phyloP scores from a whole-genome alignment of 2,888 invertebrate genomes.

The Lithosia quadra region DNA sequence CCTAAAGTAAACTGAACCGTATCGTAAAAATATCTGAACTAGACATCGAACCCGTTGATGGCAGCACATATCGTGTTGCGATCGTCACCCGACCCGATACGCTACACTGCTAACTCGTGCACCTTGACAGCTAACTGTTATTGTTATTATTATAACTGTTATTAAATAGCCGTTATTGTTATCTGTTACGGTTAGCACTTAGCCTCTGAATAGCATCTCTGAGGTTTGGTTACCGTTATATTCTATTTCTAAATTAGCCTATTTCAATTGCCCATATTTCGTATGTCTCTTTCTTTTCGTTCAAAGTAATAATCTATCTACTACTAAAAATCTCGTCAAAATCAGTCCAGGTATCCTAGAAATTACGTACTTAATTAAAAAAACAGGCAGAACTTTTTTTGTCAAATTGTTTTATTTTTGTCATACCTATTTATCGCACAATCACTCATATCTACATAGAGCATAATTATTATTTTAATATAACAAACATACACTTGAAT shows the following conservation, averaged over 20 bases:
- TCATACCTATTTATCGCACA: too few relatives aligned
- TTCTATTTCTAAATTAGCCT: not conserved
- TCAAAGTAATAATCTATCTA: too few relatives aligned
- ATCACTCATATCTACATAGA: too few relatives aligned
- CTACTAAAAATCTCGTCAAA: too few relatives aligned
- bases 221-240: not conserved
- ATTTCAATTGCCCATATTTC: too few relatives aligned
- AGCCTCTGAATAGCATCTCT: conserved; percentile 5
- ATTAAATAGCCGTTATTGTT: conserved; percentile 18
- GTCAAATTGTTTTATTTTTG: too few relatives aligned
- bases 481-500: too few relatives aligned
- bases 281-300: too few relatives aligned
- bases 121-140: conserved; percentile 14
- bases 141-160: conserved; percentile 13
- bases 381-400: too few relatives aligned
- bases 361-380: too few relatives aligned
- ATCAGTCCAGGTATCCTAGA: too few relatives aligned
- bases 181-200: conserved; percentile 16
- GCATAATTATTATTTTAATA: too few relatives aligned
- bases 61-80: conserved; percentile 1
- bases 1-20: not conserved
- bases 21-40: conserved; percentile 1
- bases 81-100: conserved; percentile 12
- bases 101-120: conserved; percentile 14
- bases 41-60: conserved; percentile 8